phyloP scores from a whole-genome alignment of 2,113 vertebrate species.

The Campylomormyrus numenius region DNA sequence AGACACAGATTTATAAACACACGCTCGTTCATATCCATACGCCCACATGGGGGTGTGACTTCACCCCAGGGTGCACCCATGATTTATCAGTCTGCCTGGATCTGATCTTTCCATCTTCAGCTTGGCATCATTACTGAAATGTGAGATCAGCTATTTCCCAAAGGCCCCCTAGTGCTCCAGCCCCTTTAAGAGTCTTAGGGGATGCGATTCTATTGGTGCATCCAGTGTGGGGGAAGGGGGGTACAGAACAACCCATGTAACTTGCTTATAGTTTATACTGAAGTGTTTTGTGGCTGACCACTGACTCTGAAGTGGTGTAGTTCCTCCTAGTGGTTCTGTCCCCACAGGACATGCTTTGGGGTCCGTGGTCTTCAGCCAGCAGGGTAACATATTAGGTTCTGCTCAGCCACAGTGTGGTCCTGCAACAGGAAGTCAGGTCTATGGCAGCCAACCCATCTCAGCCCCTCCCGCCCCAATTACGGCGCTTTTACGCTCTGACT shows the following conservation, averaged over 20 bases:
- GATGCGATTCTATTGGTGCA: slow-evolving; percentile 43
- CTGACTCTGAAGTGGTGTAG: not conserved
- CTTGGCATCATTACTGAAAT: not conserved
- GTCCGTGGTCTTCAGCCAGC: not conserved
- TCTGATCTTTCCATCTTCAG: not conserved
- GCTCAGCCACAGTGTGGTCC: not conserved
- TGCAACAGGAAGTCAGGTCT: not conserved
- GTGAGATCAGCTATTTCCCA: slow-evolving; percentile 23
- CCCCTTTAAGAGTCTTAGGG: slow-evolving; percentile 21
- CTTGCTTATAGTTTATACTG: not conserved
- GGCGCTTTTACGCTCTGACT: not conserved
- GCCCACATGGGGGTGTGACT: not conserved
- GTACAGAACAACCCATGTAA: not conserved
- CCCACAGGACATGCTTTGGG: not conserved
- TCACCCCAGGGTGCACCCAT: not conserved
- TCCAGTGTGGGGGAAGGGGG: slow-evolving; percentile 31
- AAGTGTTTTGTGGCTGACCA: not conserved
- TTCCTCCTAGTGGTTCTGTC: not conserved
- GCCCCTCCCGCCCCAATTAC: not conserved
- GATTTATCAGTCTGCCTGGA: not conserved
- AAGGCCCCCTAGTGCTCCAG: slow-evolving; percentile 24
- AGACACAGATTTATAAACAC: not conserved
- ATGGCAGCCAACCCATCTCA: not conserved
- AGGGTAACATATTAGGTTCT: not conserved
- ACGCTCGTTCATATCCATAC: not conserved